Conservation (phyloP, 1,140 invertebrate species). For the Drosophila ananassae region DNA sequence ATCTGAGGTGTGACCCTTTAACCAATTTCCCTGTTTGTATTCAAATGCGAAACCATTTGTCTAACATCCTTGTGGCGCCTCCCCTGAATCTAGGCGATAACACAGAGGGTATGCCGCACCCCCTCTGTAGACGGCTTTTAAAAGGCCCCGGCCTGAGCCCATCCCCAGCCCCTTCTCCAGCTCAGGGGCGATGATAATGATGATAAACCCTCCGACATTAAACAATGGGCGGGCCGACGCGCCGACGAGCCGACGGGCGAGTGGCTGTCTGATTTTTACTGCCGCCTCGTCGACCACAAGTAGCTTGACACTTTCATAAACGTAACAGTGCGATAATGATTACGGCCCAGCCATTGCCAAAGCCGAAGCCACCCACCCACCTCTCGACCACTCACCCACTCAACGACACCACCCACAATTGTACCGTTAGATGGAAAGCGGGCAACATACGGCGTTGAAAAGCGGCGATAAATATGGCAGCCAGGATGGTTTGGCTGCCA, state of each 20-base stretch:
- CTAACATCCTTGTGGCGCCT: conserved; percentile 16
- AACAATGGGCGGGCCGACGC: conserved; percentile 64
- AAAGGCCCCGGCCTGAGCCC: conserved; percentile 18
- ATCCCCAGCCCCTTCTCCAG: not conserved
- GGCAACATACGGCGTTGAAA: conserved; percentile 75
- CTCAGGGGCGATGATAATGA: conserved; percentile 56
- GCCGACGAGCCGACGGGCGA: conserved; percentile 17
- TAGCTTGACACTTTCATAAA: conserved; percentile 83
- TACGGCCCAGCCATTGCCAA: conserved; percentile 48
- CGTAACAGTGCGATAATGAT: conserved; percentile 82
- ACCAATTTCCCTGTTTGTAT: conserved; percentile 9
- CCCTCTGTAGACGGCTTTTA: conserved; percentile 42
- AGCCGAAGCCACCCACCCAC: conserved; percentile 1
- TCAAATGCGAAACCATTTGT: conserved; percentile 26
- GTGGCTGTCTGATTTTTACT: conserved; percentile 74
- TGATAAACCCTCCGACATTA: conserved; percentile 74
- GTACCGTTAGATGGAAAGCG: conserved; percentile 35
- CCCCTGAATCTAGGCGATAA: not conserved
- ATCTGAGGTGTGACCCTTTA: conserved; percentile 6
- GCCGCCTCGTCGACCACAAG: conserved; percentile 74
- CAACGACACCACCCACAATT: conserved; percentile 1
- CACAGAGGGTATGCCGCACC: conserved; percentile 24
- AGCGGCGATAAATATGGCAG: conserved; percentile 63
- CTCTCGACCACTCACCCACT: not conserved
- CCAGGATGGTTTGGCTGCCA: conserved; percentile 5